Percentiles rank a stretch among this genome's conserved stretches.
Evolutionary conservation across 2,113 vertebrate genomes (phyloP).

Genomic region (Brachionichthys hirsutus): DNA sequence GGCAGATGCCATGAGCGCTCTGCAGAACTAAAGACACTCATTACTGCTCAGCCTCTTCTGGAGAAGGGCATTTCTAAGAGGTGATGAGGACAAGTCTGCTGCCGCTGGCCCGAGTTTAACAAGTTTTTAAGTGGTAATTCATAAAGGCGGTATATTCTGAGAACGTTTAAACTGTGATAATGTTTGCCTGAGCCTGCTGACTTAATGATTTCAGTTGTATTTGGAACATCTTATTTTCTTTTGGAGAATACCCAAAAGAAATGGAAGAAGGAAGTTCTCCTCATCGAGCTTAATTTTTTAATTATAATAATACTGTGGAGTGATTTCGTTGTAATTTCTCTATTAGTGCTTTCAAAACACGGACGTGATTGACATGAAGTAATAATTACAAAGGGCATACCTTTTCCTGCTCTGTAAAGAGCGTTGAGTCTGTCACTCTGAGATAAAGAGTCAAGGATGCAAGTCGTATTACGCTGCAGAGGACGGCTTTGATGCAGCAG

Average conservation of each 20-base stretch:
- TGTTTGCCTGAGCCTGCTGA: constrained; percentile 1
- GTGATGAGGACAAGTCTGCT: constrained; percentile 7
- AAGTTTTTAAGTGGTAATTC: too few species aligned
- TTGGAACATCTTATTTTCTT: too few species aligned
- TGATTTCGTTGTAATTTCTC: constrained; percentile 10
- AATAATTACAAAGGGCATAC: constrained; percentile 31
- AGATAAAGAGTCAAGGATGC: constrained; percentile 32
- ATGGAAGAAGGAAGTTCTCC: too few species aligned
- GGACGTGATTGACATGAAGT: constrained; percentile 17
- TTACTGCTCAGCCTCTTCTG: constrained; percentile 21
- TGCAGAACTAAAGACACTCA: constrained; percentile 36
- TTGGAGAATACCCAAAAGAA: too few species aligned
- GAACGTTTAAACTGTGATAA: background rate
- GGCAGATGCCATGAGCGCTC: constrained; percentile 13
- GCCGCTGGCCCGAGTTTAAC: too few species aligned
- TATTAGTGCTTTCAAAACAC: constrained; percentile 29
- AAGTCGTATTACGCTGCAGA: constrained; percentile 22
- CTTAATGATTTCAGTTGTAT: too few species aligned
- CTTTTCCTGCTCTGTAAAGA: constrained; percentile 15
- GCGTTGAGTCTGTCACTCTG: constrained; percentile 10
- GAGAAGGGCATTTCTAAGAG: constrained; percentile 19
- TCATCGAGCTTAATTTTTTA: too few species aligned
- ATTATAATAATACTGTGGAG: background rate
- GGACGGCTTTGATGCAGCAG: constrained; percentile 21
- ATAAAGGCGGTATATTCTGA: background rate